Evolutionary conservation across 2,888 invertebrate genomes (phyloP), one percentile per base, ranked within the genome.

Genomic region (Drosophila ezoana): DNA sequence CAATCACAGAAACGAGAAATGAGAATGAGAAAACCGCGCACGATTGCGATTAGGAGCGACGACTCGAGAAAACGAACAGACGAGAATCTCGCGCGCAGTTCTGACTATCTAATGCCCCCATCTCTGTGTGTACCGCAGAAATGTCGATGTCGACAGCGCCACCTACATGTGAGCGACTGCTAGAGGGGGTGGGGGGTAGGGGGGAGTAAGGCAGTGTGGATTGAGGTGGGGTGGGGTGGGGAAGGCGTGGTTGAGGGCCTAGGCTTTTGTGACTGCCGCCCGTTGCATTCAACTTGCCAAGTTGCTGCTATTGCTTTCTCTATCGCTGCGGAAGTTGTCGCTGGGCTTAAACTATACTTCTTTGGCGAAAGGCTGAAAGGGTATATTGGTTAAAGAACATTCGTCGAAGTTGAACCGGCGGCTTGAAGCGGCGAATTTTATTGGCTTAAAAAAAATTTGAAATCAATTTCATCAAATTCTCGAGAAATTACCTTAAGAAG

Each of bases 61-160:
- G 51, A 44, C 9, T 58, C 16, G 51, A 37, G 59, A 13, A 35
- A 35, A 13, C 35, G 13, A 13, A 13, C 11, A 38, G 61, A 40
- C 33, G 38, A 59, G 59, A 40, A 57, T 43, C 16, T 51, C 56
- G 70, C 62, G 70, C 33, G 16, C 37, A 37, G 23, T 40, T 28
- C 52, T 48, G 79, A 58, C 79, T 79, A 87, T 83, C 82, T 76
- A 79, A 82, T 87, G 87, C 62, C 66, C 53, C 67, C 72, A 83
- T 83, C 83, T 83, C 20, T 61, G 23, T 62, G 59, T 82, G 86
- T 72, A 76, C 65, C 70, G 63, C 59, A 70, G 76, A 66, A 73
- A 76, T 76, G 73, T 73, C 67, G 72, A 74, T 70, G 86, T 82
- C 85, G 77, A 72, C 86, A 82, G 82, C 84, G 79, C 79, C 88